phyloP scores from a whole-genome alignment of 2,888 invertebrate genomes.

The Octonoba sinensis region DNA sequence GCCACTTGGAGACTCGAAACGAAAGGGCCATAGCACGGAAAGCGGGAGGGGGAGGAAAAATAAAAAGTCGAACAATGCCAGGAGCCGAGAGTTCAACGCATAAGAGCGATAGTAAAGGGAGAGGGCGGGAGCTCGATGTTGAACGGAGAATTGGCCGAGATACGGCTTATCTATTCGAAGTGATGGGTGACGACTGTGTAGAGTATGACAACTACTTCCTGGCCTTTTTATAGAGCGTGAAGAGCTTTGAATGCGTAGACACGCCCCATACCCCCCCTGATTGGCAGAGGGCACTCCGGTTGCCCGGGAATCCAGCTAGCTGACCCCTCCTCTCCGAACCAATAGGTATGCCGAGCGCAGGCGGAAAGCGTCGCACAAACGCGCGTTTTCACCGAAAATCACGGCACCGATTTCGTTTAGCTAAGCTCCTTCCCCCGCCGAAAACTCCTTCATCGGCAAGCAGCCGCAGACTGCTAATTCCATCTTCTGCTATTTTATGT shows the following conservation, averaged over 20 bases:
- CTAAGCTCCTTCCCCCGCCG: not conserved
- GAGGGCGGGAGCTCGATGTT: constrained; percentile 11
- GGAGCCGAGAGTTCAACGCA: not conserved
- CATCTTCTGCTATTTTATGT: too few species aligned
- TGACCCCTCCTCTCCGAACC: constrained; percentile 52
- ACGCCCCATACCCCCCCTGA: constrained; percentile 56
- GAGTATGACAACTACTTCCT: constrained; percentile 29
- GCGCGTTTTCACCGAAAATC: constrained; percentile 19
- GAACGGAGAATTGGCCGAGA: constrained; percentile 22
- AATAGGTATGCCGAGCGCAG: constrained; percentile 8
- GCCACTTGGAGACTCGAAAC: constrained; percentile 19
- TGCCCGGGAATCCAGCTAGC: constrained; percentile 28
- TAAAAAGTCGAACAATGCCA: not conserved
- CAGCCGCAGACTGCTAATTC: too few species aligned
- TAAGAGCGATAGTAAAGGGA: not conserved
- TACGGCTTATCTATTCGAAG: constrained; percentile 20
- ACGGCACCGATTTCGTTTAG: constrained; percentile 2
- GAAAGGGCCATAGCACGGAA: constrained; percentile 11
- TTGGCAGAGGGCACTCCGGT: constrained; percentile 53
- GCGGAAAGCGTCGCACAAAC: not conserved
- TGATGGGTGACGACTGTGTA: constrained; percentile 40
- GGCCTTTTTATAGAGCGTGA: constrained; percentile 45
- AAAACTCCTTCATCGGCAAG: too few species aligned
- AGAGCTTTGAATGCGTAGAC: constrained; percentile 16
- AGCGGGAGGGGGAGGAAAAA: not conserved